phyloP scores from a whole-genome alignment of 1,140 invertebrate species.

The Drosophila ercepeae region DNA sequence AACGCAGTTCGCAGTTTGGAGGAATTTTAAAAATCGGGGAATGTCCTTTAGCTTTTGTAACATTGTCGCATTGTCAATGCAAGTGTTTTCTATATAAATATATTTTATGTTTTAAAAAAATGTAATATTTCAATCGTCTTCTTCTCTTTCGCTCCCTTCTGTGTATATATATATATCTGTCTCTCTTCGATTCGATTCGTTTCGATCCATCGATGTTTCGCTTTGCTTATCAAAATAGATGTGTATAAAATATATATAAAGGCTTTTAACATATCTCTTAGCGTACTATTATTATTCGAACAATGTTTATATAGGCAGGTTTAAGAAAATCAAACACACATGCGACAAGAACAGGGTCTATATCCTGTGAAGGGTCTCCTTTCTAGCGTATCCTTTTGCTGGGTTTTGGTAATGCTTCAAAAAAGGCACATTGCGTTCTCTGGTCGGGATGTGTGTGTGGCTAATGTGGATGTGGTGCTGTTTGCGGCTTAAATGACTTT shows the following conservation, averaged over 20 bases:
- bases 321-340: slow-evolving; percentile 29
- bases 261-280: slow-evolving; percentile 36
- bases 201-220: slow-evolving; percentile 41
- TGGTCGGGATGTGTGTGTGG: neutral
- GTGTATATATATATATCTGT: slow-evolving; percentile 1
- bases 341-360: slow-evolving; percentile 42
- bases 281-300: slow-evolving; percentile 40
- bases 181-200: slow-evolving; percentile 10
- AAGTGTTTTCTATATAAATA: neutral
- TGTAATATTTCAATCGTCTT: neutral
- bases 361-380: too few relatives aligned
- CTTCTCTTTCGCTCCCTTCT: neutral
- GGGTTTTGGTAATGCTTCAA: too few relatives aligned
- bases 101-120: neutral
- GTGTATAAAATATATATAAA: slow-evolving; percentile 34
- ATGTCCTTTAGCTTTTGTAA: neutral
- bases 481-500: slow-evolving; percentile 36
- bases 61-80: too few relatives aligned
- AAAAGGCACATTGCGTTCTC: slow-evolving; percentile 48
- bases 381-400: too few relatives aligned
- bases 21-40: slow-evolving; percentile 39
- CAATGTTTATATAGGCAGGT: slow-evolving; percentile 34
- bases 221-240: slow-evolving; percentile 50
- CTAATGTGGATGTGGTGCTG: neutral
- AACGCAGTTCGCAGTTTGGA: slow-evolving; percentile 13